phyloP scores from a whole-genome alignment of 2,888 invertebrate species.

The Agapostemon virescens region DNA sequence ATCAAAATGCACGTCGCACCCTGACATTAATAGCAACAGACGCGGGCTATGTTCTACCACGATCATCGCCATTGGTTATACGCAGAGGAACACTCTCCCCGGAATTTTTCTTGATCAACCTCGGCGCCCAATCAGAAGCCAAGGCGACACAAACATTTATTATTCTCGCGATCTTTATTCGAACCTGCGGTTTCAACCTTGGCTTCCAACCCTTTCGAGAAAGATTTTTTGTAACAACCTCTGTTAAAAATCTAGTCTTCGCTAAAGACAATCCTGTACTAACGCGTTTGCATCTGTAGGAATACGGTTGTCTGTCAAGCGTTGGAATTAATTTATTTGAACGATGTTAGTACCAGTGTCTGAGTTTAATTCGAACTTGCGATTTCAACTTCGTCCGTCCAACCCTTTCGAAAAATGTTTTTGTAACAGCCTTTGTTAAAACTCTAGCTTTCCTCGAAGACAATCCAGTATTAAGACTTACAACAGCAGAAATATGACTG shows the following conservation, averaged over 20 bases:
- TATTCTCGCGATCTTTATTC: not conserved
- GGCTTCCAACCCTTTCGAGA: not conserved
- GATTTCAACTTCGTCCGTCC: too few relatives aligned
- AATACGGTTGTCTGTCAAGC: not conserved
- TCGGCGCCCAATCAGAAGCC: not conserved
- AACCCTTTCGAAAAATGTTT: too few relatives aligned
- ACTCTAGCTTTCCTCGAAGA: too few relatives aligned
- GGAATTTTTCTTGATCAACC: not conserved
- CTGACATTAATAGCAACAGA: slow-evolving; percentile 35
- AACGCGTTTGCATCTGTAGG: not conserved
- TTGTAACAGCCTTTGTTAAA: too few relatives aligned
- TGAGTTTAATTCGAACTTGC: not conserved
- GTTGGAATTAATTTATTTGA: not conserved
- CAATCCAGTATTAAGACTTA: too few relatives aligned
- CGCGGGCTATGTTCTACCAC: slow-evolving; percentile 26
- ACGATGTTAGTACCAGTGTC: not conserved
- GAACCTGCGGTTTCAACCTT: not conserved
- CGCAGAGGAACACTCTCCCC: not conserved
- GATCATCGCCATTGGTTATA: slow-evolving; percentile 21
- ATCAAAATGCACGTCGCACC: slow-evolving; percentile 38
- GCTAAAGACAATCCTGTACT: not conserved
- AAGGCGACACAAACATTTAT: not conserved
- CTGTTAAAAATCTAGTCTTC: not conserved
- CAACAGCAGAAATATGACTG: too few relatives aligned
- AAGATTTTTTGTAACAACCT: not conserved